These are phyloP conservation scores for Euura saliciscinereae DNA, from an alignment of 1,140 invertebrate species.

Conservation along the genomic window DNA sequence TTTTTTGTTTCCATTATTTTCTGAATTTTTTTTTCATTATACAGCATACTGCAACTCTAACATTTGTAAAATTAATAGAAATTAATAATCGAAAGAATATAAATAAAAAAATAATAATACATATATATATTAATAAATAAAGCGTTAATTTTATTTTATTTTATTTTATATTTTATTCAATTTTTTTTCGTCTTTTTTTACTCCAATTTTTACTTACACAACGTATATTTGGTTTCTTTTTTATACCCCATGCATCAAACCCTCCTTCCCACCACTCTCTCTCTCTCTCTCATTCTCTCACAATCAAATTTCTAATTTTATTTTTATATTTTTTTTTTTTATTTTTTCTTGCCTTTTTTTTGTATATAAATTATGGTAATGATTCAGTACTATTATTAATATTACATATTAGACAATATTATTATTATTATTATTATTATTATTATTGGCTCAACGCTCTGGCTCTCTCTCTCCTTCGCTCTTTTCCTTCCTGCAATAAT, in stretches of 20 bases:
- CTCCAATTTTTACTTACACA: not conserved
- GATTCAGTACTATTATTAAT: constrained; percentile 52
- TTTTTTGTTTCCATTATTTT: too few relatives aligned
- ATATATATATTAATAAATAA: too few relatives aligned
- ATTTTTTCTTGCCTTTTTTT: not conserved
- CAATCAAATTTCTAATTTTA: not conserved
- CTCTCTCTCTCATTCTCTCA: not conserved
- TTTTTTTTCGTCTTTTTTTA: not conserved
- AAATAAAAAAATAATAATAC: too few relatives aligned
- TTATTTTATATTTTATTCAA: not conserved
- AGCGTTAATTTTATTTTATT: not conserved
- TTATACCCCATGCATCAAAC: not conserved
- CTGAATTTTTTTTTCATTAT: too few relatives aligned
- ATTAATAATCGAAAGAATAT: too few relatives aligned
- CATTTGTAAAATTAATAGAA: too few relatives aligned
- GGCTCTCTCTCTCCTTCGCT: not conserved
- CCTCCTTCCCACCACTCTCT: not conserved
- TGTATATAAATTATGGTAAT: constrained; percentile 62
- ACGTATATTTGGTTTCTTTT: not conserved
- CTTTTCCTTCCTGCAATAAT: too few relatives aligned
- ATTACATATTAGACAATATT: not conserved
- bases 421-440: not conserved
- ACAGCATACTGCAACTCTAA: too few relatives aligned
- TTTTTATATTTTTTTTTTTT: not conserved
- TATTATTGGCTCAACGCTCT: not conserved